Conservation (phyloP, 2,888 invertebrate genomes). For the Orchesella flavescens region DNA sequence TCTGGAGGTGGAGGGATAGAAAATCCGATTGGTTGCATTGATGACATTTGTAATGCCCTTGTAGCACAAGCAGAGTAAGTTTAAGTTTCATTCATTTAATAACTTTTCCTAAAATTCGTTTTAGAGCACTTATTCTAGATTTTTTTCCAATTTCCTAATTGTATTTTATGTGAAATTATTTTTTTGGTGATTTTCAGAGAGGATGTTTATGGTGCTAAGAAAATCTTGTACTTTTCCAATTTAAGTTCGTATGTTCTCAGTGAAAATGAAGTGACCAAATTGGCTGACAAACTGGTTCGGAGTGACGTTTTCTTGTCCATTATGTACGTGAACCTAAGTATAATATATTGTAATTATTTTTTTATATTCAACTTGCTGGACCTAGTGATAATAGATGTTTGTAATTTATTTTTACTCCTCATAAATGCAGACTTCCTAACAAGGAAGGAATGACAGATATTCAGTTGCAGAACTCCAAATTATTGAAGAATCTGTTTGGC, state of each 20-base stretch:
- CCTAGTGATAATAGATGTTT: too few species aligned
- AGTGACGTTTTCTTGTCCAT: conserved; percentile 51
- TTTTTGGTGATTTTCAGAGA: conserved; percentile 55
- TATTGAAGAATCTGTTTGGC: conserved; percentile 20
- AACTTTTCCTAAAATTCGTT: too few species aligned
- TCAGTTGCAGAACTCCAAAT: conserved; percentile 47
- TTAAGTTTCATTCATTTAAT: background rate
- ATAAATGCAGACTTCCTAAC: conserved; percentile 46
- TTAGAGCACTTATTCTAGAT: too few species aligned
- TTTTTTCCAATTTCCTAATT: background rate
- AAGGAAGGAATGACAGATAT: conserved; percentile 38
- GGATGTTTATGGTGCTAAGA: conserved; percentile 59
- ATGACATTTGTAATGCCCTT: conserved; percentile 45
- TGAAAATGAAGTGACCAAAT: conserved; percentile 42
- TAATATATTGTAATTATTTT: too few species aligned
- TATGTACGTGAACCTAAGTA: conserved; percentile 49
- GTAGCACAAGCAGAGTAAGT: conserved; percentile 48
- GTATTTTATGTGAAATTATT: conserved; percentile 1
- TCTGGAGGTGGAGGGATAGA: background rate
- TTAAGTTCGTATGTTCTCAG: conserved; percentile 43
- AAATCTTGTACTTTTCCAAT: conserved; percentile 64
- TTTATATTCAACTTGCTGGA: too few species aligned
- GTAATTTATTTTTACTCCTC: too few species aligned
- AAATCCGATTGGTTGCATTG: conserved; percentile 24
- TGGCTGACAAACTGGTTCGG: conserved; percentile 39